These are phyloP conservation scores for Grammomys surdaster DNA, from an alignment of 2,113 vertebrate genomes.

Conservation along the genomic window DNA sequence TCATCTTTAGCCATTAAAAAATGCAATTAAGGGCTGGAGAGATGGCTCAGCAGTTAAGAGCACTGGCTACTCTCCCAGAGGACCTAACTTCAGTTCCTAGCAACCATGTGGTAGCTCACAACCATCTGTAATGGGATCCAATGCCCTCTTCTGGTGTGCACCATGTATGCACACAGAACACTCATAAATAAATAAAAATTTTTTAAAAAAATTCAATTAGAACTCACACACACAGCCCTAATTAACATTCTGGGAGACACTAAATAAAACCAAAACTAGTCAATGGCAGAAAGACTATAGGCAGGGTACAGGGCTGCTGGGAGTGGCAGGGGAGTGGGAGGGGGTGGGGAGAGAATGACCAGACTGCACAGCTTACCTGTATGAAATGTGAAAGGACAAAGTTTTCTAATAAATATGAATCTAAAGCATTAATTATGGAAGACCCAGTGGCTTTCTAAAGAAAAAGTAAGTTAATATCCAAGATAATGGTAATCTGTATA, in stretches of 20 bases:
- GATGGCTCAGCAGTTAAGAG: no score
- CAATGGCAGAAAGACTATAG: background rate
- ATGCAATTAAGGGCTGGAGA: background rate
- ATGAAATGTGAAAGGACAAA: background rate
- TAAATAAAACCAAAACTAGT: background rate
- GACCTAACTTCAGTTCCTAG: no score
- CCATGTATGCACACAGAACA: no score
- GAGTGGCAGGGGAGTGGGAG: background rate
- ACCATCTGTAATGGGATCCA: no score
- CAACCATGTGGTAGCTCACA: no score
- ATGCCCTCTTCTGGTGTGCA: no score
- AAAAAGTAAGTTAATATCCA: background rate
- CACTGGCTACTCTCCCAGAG: no score
- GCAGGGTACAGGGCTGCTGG: background rate
- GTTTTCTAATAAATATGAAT: background rate
- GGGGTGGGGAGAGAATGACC: background rate
- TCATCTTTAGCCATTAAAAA: constrained; percentile 43
- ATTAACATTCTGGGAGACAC: background rate
- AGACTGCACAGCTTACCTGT: background rate
- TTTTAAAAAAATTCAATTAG: constrained; percentile 15
- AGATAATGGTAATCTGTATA: constrained; percentile 39
- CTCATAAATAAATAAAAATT: no score
- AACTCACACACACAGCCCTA: background rate
- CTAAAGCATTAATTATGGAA: constrained; percentile 41
- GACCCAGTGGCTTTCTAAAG: background rate